These are phyloP conservation scores for Aurelia sp. DNA, from an alignment of 30 jellyfish, hydroid and myxozoan genomes.

Conservation along the genomic window DNA sequence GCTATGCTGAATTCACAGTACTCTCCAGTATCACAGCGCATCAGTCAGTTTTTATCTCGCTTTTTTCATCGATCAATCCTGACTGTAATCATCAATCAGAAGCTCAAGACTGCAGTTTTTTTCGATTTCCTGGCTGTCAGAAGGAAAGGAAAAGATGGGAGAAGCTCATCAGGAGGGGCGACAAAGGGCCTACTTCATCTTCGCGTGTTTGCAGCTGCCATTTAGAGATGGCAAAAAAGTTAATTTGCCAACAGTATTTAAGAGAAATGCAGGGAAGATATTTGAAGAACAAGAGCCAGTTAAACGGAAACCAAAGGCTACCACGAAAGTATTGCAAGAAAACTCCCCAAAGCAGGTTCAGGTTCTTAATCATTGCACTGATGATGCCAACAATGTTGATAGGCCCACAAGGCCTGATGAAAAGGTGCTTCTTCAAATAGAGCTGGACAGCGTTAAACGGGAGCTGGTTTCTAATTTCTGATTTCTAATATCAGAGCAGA, in stretches of 20 bases:
- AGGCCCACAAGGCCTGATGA: neutral
- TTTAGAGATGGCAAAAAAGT: neutral
- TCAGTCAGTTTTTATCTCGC: too few relatives aligned
- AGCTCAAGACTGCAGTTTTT: neutral
- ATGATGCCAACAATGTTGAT: neutral
- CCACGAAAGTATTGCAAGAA: neutral
- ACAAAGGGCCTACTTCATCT: too few relatives aligned
- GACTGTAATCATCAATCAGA: slow-evolving; percentile 12
- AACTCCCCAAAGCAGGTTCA: neutral
- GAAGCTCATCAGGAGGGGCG: neutral
- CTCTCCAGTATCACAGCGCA: too few relatives aligned
- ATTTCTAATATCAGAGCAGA: too few relatives aligned
- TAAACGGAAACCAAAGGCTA: neutral
- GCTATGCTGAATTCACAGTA: neutral
- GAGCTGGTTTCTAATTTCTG: too few relatives aligned
- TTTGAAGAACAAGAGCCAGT: neutral
- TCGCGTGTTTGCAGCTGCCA: neutral
- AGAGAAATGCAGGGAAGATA: neutral
- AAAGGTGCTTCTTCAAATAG: neutral
- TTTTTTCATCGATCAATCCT: neutral
- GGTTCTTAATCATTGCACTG: too few relatives aligned
- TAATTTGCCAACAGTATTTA: slow-evolving; percentile 3
- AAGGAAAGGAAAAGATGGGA: neutral
- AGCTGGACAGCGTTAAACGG: slow-evolving; percentile 13
- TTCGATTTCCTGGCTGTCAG: neutral